phyloP scores from a whole-genome alignment of 1,140 invertebrate genomes.

The Drosophila bipectinata region DNA sequence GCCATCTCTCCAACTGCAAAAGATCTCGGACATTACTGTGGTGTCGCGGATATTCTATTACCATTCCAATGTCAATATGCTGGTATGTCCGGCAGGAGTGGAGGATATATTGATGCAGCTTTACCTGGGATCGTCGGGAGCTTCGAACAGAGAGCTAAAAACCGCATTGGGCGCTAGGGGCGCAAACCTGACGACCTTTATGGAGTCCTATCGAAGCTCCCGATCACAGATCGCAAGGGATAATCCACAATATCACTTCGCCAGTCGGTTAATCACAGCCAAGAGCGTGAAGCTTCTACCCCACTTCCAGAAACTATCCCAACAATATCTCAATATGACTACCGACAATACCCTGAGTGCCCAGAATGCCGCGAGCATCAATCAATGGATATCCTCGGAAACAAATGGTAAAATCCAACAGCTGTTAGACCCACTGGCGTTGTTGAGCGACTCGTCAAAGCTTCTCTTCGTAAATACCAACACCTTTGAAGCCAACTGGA shows the following conservation, averaged over 20 bases:
- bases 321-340: not conserved
- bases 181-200: not conserved
- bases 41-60: not conserved
- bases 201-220: not conserved
- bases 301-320: not conserved
- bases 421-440: not conserved
- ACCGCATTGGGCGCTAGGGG: not conserved
- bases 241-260: not conserved
- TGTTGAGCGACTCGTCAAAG: not conserved
- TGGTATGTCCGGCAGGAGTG: conserved; percentile 1
- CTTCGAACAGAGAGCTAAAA: not conserved
- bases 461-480: not conserved
- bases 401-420: not conserved
- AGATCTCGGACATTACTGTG: not conserved
- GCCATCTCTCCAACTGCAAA: not conserved
- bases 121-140: conserved; percentile 8
- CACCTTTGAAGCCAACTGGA: not conserved
- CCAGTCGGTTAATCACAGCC: not conserved
- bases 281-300: not conserved
- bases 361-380: not conserved
- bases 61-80: not conserved
- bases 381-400: not conserved
- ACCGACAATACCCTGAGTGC: not conserved
- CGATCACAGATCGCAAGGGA: not conserved
- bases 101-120: conserved; percentile 2